phyloP scores from a whole-genome alignment of 1,140 invertebrate genomes.

The Tetragonula clypearis region DNA sequence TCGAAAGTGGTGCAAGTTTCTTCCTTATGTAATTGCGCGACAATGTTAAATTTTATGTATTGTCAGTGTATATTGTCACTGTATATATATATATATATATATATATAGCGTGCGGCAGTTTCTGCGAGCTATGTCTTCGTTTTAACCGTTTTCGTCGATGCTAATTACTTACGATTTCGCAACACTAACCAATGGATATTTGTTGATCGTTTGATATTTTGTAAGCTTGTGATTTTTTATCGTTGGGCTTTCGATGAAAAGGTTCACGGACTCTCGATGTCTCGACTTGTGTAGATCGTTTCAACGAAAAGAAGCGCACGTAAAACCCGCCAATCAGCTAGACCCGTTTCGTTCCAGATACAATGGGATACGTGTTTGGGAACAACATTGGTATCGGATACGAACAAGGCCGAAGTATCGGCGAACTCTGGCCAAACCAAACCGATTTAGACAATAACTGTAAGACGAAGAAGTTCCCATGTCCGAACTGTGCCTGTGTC shows the following conservation, averaged over 20 bases:
- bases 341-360: slow-evolving; percentile 50
- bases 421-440: background rate
- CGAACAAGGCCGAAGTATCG: background rate
- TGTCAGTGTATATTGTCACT: too few species aligned
- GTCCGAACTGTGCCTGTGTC: slow-evolving; percentile 56
- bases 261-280: background rate
- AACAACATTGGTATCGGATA: slow-evolving; percentile 33
- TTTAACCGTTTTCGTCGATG: background rate
- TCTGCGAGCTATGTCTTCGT: background rate
- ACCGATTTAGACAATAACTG: slow-evolving; percentile 9
- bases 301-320: background rate
- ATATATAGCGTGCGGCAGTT: background rate
- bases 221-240: too few species aligned
- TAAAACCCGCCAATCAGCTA: slow-evolving; percentile 24
- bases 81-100: too few species aligned
- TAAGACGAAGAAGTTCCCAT: slow-evolving; percentile 53
- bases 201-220: too few species aligned
- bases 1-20: background rate
- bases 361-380: slow-evolving; percentile 17
- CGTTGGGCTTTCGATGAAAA: background rate
- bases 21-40: too few species aligned
- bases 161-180: background rate
- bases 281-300: background rate
- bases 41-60: background rate
- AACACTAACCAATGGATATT: background rate